Percentiles rank a stretch among this genome's conserved stretches.
These are phyloP conservation scores for Ypsolopha sequella DNA, from an alignment of 2,888 invertebrate genomes.

Conservation along the genomic window DNA sequence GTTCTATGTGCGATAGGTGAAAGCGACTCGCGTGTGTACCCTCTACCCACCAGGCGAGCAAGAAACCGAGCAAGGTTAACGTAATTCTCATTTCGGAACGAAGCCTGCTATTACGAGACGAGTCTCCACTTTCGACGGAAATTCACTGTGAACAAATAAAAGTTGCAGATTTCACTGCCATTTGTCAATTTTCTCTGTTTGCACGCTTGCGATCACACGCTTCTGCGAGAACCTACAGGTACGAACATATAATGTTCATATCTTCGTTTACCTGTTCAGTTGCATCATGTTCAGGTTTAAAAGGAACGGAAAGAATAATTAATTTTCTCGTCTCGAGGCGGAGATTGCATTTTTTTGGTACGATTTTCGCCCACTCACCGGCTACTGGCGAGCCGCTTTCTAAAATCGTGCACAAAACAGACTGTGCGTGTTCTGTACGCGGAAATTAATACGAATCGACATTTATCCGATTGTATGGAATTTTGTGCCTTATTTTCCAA, in stretches of 20 bases:
- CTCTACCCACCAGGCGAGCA: slow-evolving; percentile 12
- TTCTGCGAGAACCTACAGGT: neutral
- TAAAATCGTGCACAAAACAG: slow-evolving; percentile 39
- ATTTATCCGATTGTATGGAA: slow-evolving; percentile 10
- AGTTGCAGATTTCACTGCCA: slow-evolving; percentile 28
- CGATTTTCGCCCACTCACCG: slow-evolving; percentile 35
- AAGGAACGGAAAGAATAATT: slow-evolving; percentile 16
- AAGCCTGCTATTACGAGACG: slow-evolving; percentile 42
- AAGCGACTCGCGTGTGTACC: slow-evolving; percentile 53
- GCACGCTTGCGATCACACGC: neutral
- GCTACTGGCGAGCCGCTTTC: slow-evolving; percentile 60
- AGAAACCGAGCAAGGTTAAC: slow-evolving; percentile 51
- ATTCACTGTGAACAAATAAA: slow-evolving; percentile 46
- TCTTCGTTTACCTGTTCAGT: no score
- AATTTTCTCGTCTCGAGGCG: slow-evolving; percentile 16
- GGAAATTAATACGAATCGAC: slow-evolving; percentile 41
- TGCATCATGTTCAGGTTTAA: neutral
- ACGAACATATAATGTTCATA: slow-evolving; percentile 4
- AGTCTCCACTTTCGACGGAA: slow-evolving; percentile 53
- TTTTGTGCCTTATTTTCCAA: no score
- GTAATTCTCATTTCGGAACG: slow-evolving; percentile 60
- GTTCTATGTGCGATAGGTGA: slow-evolving; percentile 39
- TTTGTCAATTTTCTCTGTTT: slow-evolving; percentile 27
- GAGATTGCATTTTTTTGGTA: slow-evolving; percentile 25
- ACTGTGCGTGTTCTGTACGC: slow-evolving; percentile 48